Percentiles rank a stretch among this genome's conserved stretches.
These are phyloP conservation scores for Eciton burchellii DNA, from an alignment of 1,140 invertebrate genomes.

Conservation along the genomic window DNA sequence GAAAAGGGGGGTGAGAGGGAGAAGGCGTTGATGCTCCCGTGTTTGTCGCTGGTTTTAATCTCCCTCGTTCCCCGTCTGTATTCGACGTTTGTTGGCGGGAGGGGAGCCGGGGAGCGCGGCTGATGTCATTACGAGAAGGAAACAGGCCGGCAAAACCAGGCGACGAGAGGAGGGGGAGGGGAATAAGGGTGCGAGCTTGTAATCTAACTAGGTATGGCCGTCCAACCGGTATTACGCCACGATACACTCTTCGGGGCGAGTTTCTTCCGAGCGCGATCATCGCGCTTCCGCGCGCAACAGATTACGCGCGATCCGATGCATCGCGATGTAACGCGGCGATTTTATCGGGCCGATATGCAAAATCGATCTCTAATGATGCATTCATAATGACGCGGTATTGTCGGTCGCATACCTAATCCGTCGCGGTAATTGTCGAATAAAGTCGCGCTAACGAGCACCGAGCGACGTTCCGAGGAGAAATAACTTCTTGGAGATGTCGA, in stretches of 20 bases:
- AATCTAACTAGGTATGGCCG: slow-evolving; percentile 71
- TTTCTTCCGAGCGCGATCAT: slow-evolving; percentile 60
- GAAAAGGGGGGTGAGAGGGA: neutral
- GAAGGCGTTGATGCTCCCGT: slow-evolving; percentile 55
- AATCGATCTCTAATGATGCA: slow-evolving; percentile 17
- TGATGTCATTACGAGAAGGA: slow-evolving; percentile 76
- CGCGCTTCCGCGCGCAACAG: slow-evolving; percentile 54
- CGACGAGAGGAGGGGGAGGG: too few relatives aligned
- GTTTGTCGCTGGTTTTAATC: slow-evolving; percentile 75
- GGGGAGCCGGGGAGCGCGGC: slow-evolving; percentile 5
- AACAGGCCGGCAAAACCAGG: slow-evolving; percentile 34
- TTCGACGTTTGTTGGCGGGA: slow-evolving; percentile 60
- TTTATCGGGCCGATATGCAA: slow-evolving; percentile 36
- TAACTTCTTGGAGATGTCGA: neutral
- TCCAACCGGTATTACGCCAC: slow-evolving; percentile 65
- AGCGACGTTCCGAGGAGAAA: neutral
- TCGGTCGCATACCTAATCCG: neutral
- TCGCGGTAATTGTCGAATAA: slow-evolving; percentile 14
- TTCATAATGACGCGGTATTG: slow-evolving; percentile 9
- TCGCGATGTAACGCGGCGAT: slow-evolving; percentile 58
- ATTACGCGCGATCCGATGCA: slow-evolving; percentile 63
- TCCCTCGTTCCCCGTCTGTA: slow-evolving; percentile 38
- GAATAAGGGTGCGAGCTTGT: slow-evolving; percentile 15
- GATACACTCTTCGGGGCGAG: slow-evolving; percentile 66
- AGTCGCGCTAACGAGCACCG: neutral